Evolutionary conservation across 2,888 invertebrate genomes (phyloP).

Genomic region (Lydus trimaculatus): DNA sequence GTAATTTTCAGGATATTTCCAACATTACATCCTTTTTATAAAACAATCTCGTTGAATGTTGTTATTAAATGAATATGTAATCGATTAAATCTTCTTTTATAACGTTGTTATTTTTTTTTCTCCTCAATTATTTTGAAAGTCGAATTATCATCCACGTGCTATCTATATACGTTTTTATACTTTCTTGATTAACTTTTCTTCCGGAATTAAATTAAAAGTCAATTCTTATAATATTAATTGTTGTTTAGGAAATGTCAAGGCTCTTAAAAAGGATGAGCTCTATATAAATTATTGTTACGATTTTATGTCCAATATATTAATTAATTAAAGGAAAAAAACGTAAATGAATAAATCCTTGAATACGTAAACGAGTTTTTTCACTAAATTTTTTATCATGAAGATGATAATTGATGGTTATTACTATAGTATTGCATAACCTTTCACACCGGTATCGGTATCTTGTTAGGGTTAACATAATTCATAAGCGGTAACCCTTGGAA

Average conservation of each 20-base stretch:
- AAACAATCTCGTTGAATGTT: neutral
- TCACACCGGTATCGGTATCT: neutral
- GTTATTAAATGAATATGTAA: neutral
- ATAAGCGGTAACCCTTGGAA: neutral
- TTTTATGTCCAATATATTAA: constrained; percentile 49
- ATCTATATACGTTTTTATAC: neutral
- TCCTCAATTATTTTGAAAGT: neutral
- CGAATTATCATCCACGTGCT: neutral
- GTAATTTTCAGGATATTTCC: constrained; percentile 7
- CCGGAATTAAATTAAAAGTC: neutral
- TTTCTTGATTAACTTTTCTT: neutral
- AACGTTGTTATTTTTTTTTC: neutral
- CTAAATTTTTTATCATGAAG: neutral
- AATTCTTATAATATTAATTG: constrained; percentile 52
- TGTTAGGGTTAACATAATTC: neutral
- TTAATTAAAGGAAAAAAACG: constrained; percentile 41
- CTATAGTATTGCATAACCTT: neutral
- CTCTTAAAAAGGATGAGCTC: constrained; percentile 42
- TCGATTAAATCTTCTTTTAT: neutral
- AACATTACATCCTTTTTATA: neutral
- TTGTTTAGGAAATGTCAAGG: constrained; percentile 53
- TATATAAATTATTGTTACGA: constrained; percentile 52
- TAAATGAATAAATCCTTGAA: constrained; percentile 42
- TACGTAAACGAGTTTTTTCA: constrained; percentile 25
- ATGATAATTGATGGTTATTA: neutral